Evolutionary conservation across 2,113 vertebrate genomes (phyloP), one percentile per base, ranked within the genome.

Genomic region (Albula glossodonta): DNA sequence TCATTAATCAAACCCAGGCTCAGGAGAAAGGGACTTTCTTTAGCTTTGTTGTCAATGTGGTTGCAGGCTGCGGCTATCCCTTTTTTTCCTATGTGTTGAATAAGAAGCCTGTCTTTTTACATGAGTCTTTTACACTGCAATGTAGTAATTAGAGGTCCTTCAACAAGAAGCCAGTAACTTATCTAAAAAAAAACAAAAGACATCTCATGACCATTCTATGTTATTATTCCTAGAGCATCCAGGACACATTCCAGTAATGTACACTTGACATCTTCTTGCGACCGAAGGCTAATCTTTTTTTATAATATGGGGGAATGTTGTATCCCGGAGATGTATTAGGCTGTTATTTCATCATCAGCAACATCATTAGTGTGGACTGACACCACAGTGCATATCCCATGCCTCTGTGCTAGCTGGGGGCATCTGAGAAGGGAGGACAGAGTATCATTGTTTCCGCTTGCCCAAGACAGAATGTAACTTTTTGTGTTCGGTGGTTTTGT

Each of bases 291-390:
- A 86, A 86, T 89, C 17, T 84, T 82, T 82, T 89, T 57, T 81
- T 17, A 81, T 89, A 84, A 83, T 56, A 60, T 78, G 79, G 31
- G 10, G 52, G 82, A 41, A 15, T 52, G 10, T 80, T 63, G 70
- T 63, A 85, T 84, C 70, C 88, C 51, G 84, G 81, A 87, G 60
- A 86, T 84, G 49, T 87, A 84, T 88, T 53, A 80, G 57, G 82
- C 80, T 7, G 82, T 84, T 89, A 89, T 83, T 86, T 84, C 80
- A 31, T 70, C n/a, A 85, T 83, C 81, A 89, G 60, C 85, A 60
- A 88, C 83, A 81, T 51, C 83, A 87, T 82, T 85, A 88, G 87
- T 85, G 87, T 11, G 22, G 80, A 84, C 81, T 86, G 83, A 53
- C 82, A 56, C 88, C 82, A 70, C 49, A 63, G n/a, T 85, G 78